Base-by-base conservation (phyloP, 1,140 invertebrate species). In the Brachionus sp. region DNA sequence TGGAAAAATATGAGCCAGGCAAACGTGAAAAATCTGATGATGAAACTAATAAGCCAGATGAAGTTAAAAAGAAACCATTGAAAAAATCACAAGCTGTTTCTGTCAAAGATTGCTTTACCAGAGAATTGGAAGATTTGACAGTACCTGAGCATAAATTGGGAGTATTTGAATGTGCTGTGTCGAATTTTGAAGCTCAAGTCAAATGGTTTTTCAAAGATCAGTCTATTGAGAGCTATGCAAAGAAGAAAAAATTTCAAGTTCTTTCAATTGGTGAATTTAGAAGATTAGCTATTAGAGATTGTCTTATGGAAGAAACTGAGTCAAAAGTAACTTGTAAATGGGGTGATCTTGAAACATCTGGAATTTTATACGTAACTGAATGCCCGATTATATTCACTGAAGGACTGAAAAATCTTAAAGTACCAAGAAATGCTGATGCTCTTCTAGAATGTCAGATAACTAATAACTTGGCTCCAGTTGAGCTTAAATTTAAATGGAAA, bases 111-210 rank as follows among this genome's bases (percentile, higher is more conserved):
- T 10, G 10, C 7, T 82, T 82, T 53, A 82, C 80, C 10, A 82
- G 66, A 82, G 16, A 39, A 39, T 57, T 82, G 13, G 19, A n/a
- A 9, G 57, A 82, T 70, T 42, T 82, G 23, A 82, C 39, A 9
- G 62, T 82, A 16, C 80, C 57, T 12, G 80, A 82, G 35, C 57
- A 66, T 19, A 82, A 82, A 68, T 25, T 66, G 7, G 80, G 57
- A 9, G 80, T 66, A 10, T 82, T 82, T 37, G 80, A 82, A 29
- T 82, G 80, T 37, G 57, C 57, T 68, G 80, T 82, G 5, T 82
- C 80, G 12, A 50, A 82, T 35, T 19, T 23, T 44, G 62, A 82
- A 44, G 80, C 80, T 5, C 57, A 66, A 68, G 80, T 82, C 7
- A 82, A 37, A 44, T 82, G 80, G 80, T 82, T 68, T 35, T 66